A percentile compares a stretch with the other conserved stretches of the same genome.
phyloP scores from a whole-genome alignment of 2,888 invertebrate species.

The Apotomis turbidana region DNA sequence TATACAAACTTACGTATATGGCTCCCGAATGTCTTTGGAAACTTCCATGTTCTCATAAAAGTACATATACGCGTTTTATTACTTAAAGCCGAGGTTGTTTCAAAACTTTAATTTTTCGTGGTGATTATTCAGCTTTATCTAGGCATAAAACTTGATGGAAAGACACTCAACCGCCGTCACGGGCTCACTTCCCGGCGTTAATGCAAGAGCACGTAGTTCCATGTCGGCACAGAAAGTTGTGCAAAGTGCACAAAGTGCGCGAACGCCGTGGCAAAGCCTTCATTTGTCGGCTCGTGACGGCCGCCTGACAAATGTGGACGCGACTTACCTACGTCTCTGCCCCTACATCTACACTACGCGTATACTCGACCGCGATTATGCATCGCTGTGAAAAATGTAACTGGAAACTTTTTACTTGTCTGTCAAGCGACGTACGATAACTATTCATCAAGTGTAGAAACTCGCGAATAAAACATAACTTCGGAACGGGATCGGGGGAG shows the following conservation, averaged over 20 bases:
- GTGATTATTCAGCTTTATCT: conserved; percentile 77
- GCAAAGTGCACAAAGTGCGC: conserved; percentile 82
- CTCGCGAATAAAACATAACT: conserved; percentile 37
- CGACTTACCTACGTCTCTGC: conserved; percentile 66
- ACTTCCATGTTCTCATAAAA: conserved; percentile 46
- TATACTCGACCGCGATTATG: conserved; percentile 63
- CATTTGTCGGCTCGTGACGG: conserved; percentile 83
- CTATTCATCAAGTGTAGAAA: conserved; percentile 37
- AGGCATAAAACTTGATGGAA: conserved; percentile 74
- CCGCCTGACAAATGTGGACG: conserved; percentile 82
- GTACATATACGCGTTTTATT: conserved; percentile 43
- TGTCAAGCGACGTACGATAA: conserved; percentile 46
- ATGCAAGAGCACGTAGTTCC: conserved; percentile 81
- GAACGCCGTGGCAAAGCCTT: conserved; percentile 80
- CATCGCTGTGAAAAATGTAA: conserved; percentile 71
- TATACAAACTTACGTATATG: conserved; percentile 25
- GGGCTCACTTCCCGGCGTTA: conserved; percentile 73
- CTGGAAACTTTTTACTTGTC: conserved; percentile 58
- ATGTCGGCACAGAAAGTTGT: conserved; percentile 80
- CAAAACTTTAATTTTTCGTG: conserved; percentile 61
- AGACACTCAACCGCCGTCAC: conserved; percentile 73
- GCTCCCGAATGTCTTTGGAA: conserved; percentile 40
- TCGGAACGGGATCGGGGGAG: conserved; percentile 33
- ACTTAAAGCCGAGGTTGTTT: conserved; percentile 41
- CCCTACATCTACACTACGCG: conserved; percentile 27